Base-by-base conservation (phyloP, 2,113 vertebrate species). In the Heterotilapia buettikoferi region DNA sequence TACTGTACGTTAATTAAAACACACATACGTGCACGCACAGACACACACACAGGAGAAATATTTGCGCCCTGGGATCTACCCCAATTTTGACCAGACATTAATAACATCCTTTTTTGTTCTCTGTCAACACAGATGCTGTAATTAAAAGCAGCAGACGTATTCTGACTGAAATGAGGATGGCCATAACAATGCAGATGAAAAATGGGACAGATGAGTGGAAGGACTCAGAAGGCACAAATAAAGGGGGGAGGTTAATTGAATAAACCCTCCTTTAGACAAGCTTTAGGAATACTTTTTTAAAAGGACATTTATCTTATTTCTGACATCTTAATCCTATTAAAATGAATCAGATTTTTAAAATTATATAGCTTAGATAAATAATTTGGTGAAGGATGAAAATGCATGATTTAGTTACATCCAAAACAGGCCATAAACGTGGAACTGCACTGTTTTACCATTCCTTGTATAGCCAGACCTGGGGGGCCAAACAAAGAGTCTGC, bases 41-140 rank as follows among this genome's bases (percentile, higher is more conserved):
- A 76, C 53, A 54, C 33, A 56, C 13, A 78, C 16, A 78, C 45
- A 31, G 10, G 45, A 61, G 36, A 79, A 59, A 84, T 87, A 89
- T 84, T 85, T 88, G 63, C 85, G 18, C 47, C 68, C 38, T 84
- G 90, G 91, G 89, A 92, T 83, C 90, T 88, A 86, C 82, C 87
- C 92, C 82, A 90, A 54, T 92, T 92, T 79, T 80, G 82, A 84
- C 53, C 26, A 88, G 54, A 88, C 85, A 90, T 89, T 91, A 92
- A 93, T 93, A 92, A 92, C 82, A 84, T 68, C 33, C 21, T 59
- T 16, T 88, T 73, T 52, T 50, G 33, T 66, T 84, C 29, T 80
- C 68, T 91, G 90, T 92, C 87, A 92, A 92, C 85, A 93, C 86
- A 87, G 84, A 91, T 33, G 84, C 83, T 88, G 90, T 93, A 92